Evolutionary conservation across 2,113 vertebrate species (phyloP).

Genomic region (Asarcornis scutulata): DNA sequence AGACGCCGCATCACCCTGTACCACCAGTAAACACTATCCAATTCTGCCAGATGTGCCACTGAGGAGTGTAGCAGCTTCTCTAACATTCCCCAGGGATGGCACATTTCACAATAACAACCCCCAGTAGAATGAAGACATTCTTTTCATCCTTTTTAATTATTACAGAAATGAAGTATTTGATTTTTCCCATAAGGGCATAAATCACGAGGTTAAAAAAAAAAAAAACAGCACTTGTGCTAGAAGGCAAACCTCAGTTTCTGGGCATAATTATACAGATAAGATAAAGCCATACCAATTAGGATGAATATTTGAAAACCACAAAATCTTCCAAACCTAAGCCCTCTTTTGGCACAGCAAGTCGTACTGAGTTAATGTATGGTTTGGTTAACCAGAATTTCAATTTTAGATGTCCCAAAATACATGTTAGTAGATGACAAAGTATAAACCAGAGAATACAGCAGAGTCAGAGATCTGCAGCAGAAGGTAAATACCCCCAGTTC

Average conservation of each 20-base stretch:
- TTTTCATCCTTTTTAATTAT: neutral
- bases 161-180: neutral
- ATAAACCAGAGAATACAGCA: neutral
- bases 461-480: neutral
- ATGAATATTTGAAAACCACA: neutral
- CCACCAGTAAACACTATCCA: neutral
- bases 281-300: neutral
- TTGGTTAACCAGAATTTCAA: neutral
- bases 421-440: neutral
- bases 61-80: neutral
- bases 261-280: neutral
- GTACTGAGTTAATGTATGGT: neutral
- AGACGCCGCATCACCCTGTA: neutral
- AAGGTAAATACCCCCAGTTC: neutral
- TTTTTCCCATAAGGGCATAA: neutral
- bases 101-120: neutral
- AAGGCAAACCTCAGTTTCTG: neutral
- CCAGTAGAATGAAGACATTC: neutral
- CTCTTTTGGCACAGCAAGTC: neutral
- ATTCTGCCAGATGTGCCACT: neutral
- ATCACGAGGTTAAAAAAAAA: neutral
- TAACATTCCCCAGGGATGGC: neutral
- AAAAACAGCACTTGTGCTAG: neutral
- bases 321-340: neutral
- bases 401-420: neutral